Percentiles rank a stretch among this genome's conserved stretches.
These are phyloP conservation scores for Xylocampa areola DNA, from an alignment of 2,888 invertebrate genomes.

Conservation along the genomic window DNA sequence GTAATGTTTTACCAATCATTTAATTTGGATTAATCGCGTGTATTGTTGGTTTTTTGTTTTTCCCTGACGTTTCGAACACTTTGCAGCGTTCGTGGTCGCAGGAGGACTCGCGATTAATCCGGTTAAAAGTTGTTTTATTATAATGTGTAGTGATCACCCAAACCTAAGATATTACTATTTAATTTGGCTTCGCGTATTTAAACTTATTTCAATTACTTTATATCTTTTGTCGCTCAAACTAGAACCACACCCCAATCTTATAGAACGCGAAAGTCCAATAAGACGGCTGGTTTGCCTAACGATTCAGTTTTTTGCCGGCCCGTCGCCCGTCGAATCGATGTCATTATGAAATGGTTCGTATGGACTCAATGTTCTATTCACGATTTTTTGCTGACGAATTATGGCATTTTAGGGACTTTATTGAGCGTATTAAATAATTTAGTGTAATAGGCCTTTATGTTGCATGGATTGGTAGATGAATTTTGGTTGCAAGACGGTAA, in stretches of 20 bases:
- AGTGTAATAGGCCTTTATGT: not conserved
- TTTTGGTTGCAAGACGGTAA: too few relatives aligned
- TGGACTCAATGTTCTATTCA: conserved; percentile 40
- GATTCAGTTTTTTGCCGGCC: conserved; percentile 55
- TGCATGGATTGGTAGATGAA: not conserved
- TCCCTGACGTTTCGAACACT: too few relatives aligned
- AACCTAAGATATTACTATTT: too few relatives aligned
- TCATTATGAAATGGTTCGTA: conserved; percentile 59
- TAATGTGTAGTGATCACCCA: too few relatives aligned
- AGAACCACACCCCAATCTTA: conserved; percentile 11
- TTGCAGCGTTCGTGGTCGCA: too few relatives aligned
- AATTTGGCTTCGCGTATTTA: too few relatives aligned
- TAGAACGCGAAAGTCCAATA: conserved; percentile 54
- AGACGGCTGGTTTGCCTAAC: conserved; percentile 59
- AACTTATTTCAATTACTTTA: too few relatives aligned
- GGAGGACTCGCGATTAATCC: too few relatives aligned
- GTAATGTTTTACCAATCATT: too few relatives aligned
- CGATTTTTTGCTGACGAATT: conserved; percentile 23
- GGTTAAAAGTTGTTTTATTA: too few relatives aligned
- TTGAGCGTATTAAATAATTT: conserved; percentile 2
- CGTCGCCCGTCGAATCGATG: conserved; percentile 48
- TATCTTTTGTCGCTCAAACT: conserved; percentile 8
- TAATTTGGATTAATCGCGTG: too few relatives aligned
- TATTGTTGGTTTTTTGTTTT: too few relatives aligned
- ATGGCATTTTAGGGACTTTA: conserved; percentile 11